Base-by-base conservation (phyloP, 2,888 invertebrate genomes). In the Pyrgus malvae region DNA sequence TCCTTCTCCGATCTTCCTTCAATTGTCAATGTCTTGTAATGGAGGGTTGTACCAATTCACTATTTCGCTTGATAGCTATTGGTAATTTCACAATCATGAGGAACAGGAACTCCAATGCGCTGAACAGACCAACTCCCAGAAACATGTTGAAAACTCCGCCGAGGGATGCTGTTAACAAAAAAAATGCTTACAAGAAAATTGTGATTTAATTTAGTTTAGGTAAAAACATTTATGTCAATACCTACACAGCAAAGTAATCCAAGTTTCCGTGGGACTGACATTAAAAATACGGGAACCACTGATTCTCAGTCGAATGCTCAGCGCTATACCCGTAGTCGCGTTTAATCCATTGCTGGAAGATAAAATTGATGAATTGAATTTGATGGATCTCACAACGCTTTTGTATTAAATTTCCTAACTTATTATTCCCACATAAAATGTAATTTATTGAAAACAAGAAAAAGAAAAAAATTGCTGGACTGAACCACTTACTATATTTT, bases 111-210 rank as follows among this genome's bases (percentile, higher is more conserved):
- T 90, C 89, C 14, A 89, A 59, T 0, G 78, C 85, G 59, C 87
- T 89, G 56, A 89, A 85, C 3, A 89, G 56, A 3, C 89, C 87
- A 1, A 89, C 81, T 5, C 89, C 89, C 2, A 90, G 66, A 61
- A 90, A 89, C 89, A 90, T 88, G 60, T 84, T 90, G 66, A 89
- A 90, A 1, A 89, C 82, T 27, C 89, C 89, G 2, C 89, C 89
- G 17, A 90, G 61, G 0, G 89, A 89, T 0, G 89, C 89, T 90
- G 78, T 1, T 76, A 83, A n/a, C n/a, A n/a, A 37, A 48, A 48
- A 55, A 27, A 46, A 38, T 11, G 23, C 8, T 23, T 0, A 35
- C 11, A n/a, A n/a, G n/a, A n/a, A n/a, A n/a, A n/a, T n/a, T n/a
- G n/a, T n/a, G n/a, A 25, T 33, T 2, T 25, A 35, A 17, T 16